Base-by-base conservation (phyloP, 1,140 invertebrate species). In the Mizuhopecten yessoensis region DNA sequence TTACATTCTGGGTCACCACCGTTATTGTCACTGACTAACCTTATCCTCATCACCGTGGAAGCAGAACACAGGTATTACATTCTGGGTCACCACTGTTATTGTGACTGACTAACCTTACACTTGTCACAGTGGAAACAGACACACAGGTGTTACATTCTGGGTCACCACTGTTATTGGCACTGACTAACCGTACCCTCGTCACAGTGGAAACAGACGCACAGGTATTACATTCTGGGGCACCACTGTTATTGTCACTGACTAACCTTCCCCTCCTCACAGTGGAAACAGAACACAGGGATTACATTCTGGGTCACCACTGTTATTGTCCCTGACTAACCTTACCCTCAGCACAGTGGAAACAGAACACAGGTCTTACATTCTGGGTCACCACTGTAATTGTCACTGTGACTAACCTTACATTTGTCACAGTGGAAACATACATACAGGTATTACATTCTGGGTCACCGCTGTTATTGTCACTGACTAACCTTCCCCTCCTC, bases 251-350 rank as follows among this genome's bases (percentile, higher is more conserved):
- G 97, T 98, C 15, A 98, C 98, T 96, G 33, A 96, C 97, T 0
- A 98, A 98, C 96, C 92, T 96, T n/a, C 96, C 96, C 0, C 95
- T 95, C n/a, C 92, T 96, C 15, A 93, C 94, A 86, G 96, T 97
- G 36, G 95, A 75, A n/a, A 87, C 90, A 20, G 45, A 49, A 13
- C 11, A 49, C 45, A 49, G 45, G 45, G 11, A 49, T n/a, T n/a
- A n/a, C n/a, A n/a, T n/a, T n/a, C 11, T 49, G 45, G 45, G 36
- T 39, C 36, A 39, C 36, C 13, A 13, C 13, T 39, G 13, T 39
- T 45, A 98, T 98, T 93, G 97, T 98, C 15, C 98, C 98, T 96
- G 33, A 96, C 97, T 0, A 98, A 98, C 96, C 92, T 96, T n/a
- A 96, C 96, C 0, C 95, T 95, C n/a, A 93, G 96, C 15, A 93